Base-by-base conservation (phyloP, 2,797 vertebrate species). In the Catostomus latipinnis region DNA sequence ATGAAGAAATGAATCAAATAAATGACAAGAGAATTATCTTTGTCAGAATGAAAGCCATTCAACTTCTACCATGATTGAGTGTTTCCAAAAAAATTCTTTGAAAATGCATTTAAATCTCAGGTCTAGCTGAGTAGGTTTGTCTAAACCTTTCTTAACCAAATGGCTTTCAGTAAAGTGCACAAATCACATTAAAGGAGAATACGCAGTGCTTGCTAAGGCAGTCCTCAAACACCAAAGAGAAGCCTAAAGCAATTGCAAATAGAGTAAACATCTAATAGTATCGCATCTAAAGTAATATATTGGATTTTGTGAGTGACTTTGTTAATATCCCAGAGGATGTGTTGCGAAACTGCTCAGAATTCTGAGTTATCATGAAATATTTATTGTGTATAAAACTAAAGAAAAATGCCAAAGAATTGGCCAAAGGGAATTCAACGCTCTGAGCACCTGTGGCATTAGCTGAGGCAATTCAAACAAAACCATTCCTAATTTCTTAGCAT, bases 91-190 rank as follows among this genome's bases (percentile, higher is more conserved):
- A 54, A 6, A 54, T 8, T 65, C 0, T 5, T 0, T 46, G 22
- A 22, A 70, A 67, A 72, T 18, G 22, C 52, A 74, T 34, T 34
- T 34, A 34, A 34, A 34, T 34, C 34, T 22, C 58, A 74, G 71
- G 80, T 46, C 18, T 52, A 71, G 22, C 22, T 22, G 48, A 57
- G 11, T 52, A 56, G 73, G 78, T 80, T 79, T 81, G 67, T 75
- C 52, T 14, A 58, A 34, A 81, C 34, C 34, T 34, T 53, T 52
- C 8, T 7, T 16, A 18, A 18, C 49, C 72, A 65, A 45, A 65
- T 4, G 5, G 5, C 60, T 65, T 43, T 8, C 9, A 1, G 2
- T 45, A 16, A 48, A 22, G 62, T 4, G n/a, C 63, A 69, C 18
- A 53, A 22, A 57, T 67, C 62, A 46, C 46, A 14, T 63, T 71